Evolutionary conservation across 2,888 invertebrate genomes (phyloP).

Genomic region (Aelia acuminata): DNA sequence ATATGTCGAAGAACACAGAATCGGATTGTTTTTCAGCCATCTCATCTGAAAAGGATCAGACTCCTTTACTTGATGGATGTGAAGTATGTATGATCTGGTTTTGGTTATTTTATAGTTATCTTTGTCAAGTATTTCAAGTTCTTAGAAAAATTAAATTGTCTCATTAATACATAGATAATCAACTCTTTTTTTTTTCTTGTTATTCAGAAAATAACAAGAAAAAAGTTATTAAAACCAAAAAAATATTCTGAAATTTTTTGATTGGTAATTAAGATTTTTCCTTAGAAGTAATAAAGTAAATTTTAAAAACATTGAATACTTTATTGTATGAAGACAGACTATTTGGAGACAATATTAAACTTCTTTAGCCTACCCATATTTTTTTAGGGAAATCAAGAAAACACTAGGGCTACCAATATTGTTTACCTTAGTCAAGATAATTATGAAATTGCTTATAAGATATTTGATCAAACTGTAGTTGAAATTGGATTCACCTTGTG

Average conservation of each 20-base stretch:
- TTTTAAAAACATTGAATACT: neutral
- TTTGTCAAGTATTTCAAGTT: neutral
- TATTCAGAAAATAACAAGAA: too few relatives aligned
- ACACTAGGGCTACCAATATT: neutral
- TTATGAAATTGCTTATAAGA: neutral
- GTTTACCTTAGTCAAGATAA: neutral
- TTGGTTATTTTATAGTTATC: neutral
- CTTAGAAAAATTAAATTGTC: neutral
- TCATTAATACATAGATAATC: neutral
- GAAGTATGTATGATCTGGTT: neutral
- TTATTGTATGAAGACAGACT: neutral
- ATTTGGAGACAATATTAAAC: neutral
- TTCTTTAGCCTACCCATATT: neutral
- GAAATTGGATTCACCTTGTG: conserved; percentile 62
- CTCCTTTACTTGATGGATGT: neutral
- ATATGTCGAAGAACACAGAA: neutral
- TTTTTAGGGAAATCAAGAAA: neutral
- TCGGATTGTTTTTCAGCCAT: neutral
- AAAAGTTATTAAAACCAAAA: too few relatives aligned
- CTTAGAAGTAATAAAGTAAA: neutral
- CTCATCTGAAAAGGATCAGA: neutral
- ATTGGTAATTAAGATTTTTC: too few relatives aligned
- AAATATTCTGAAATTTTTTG: neutral
- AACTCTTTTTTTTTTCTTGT: neutral
- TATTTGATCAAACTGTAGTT: neutral